These are phyloP conservation scores for Tetrapedia diversipes DNA, from an alignment of 2,888 invertebrate species.

Conservation along the genomic window DNA sequence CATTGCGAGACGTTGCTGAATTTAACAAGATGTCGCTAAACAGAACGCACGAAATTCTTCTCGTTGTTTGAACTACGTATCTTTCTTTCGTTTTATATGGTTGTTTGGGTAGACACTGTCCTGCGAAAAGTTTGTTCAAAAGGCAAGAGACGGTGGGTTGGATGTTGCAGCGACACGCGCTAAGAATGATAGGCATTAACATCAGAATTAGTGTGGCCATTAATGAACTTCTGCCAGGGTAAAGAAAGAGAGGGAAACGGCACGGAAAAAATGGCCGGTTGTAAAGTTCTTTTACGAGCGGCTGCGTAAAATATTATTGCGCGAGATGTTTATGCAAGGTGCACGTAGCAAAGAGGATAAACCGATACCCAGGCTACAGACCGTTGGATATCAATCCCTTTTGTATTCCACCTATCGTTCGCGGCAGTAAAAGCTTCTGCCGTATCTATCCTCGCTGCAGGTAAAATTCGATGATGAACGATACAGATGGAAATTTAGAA, in stretches of 20 bases:
- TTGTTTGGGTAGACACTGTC: background rate
- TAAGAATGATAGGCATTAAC: conserved; percentile 41
- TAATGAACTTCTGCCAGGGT: conserved; percentile 39
- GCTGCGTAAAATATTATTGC: conserved; percentile 56
- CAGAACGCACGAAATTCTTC: background rate
- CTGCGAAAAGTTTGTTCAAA: background rate
- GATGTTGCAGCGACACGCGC: conserved; percentile 9
- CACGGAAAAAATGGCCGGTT: conserved; percentile 27
- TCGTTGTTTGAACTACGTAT: background rate
- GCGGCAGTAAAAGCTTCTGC: conserved; percentile 30
- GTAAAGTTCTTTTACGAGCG: conserved; percentile 52
- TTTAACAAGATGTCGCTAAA: background rate
- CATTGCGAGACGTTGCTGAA: background rate
- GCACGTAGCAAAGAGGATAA: conserved; percentile 32
- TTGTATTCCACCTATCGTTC: conserved; percentile 43
- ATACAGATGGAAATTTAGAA: conserved; percentile 1
- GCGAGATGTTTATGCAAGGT: conserved; percentile 57
- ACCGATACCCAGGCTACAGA: conserved; percentile 15
- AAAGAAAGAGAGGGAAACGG: conserved; percentile 5
- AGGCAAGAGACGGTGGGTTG: background rate
- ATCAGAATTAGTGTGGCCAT: conserved; percentile 50
- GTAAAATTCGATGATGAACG: conserved; percentile 52
- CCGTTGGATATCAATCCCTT: conserved; percentile 38
- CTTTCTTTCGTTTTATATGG: background rate
- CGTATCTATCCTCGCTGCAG: conserved; percentile 34